These are phyloP conservation scores for Pluvialis apricaria DNA, from an alignment of 2,113 vertebrate species.

Conservation along the genomic window DNA sequence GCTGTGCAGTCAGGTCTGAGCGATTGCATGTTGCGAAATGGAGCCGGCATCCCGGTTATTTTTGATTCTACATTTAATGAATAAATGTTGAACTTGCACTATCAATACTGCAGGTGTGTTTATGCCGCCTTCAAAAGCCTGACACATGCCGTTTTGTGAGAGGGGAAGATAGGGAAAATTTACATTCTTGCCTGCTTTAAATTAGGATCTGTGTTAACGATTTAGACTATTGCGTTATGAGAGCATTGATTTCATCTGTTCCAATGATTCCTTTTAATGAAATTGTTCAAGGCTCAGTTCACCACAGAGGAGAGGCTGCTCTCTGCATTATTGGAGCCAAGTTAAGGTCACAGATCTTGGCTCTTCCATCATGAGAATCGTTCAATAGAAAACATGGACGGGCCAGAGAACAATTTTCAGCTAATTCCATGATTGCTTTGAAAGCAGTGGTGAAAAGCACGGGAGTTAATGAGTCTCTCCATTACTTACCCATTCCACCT, in stretches of 20 bases:
- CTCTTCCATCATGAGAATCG: neutral
- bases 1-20: neutral
- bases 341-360: constrained; percentile 29
- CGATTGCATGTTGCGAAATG: neutral
- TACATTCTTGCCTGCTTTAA: constrained; percentile 20
- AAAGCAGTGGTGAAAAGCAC: constrained; percentile 3
- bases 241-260: constrained; percentile 47
- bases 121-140: neutral
- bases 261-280: constrained; percentile 45
- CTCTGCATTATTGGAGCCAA: neutral
- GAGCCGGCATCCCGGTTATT: neutral
- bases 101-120: neutral
- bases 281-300: constrained; percentile 50
- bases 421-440: constrained; percentile 44
- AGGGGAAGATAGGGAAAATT: neutral
- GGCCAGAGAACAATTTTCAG: constrained; percentile 33
- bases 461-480: constrained; percentile 39
- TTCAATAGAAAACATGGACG: constrained; percentile 21
- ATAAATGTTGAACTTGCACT: neutral
- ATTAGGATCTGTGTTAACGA: constrained; percentile 10
- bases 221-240: constrained; percentile 32
- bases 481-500: constrained; percentile 42
- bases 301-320: constrained; percentile 32
- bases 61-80: neutral
- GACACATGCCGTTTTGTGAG: neutral